phyloP scores from a whole-genome alignment of 1,140 invertebrate genomes.

The Drosophila pectinifera region DNA sequence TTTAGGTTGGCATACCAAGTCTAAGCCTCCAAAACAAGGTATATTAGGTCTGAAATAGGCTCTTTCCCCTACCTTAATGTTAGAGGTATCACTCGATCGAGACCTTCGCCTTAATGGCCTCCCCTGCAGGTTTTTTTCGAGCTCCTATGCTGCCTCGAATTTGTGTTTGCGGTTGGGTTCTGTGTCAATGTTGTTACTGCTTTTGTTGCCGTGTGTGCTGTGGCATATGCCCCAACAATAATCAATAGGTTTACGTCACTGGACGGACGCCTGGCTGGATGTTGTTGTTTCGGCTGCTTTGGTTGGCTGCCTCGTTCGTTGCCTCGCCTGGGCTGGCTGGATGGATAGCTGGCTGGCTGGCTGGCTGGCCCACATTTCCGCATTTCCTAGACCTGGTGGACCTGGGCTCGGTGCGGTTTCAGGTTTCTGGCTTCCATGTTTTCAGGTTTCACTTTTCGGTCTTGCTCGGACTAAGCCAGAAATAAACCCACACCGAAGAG shows the following conservation, averaged over 20 bases:
- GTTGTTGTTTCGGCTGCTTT: constrained; percentile 15
- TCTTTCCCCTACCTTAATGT: no score
- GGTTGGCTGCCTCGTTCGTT: constrained; percentile 16
- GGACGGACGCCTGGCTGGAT: constrained; percentile 25
- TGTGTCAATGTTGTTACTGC: constrained; percentile 44
- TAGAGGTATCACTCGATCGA: background rate
- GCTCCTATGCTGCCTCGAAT: constrained; percentile 51
- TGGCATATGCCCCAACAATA: constrained; percentile 69
- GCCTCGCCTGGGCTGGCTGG: no score
- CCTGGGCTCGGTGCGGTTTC: constrained; percentile 19
- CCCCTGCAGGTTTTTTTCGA: constrained; percentile 6
- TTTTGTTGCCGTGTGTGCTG: constrained; percentile 15
- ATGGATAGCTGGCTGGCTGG: no score
- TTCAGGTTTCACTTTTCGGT: constrained; percentile 50
- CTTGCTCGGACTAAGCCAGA: constrained; percentile 35
- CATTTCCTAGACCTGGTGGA: constrained; percentile 26
- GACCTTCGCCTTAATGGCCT: background rate
- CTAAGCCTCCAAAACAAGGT: no score
- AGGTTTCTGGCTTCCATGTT: constrained; percentile 38
- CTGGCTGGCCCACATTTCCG: constrained; percentile 45
- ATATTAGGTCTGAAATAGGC: no score
- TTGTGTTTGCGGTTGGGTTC: constrained; percentile 56
- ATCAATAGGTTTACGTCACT: constrained; percentile 80
- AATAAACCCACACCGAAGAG: constrained; percentile 23
- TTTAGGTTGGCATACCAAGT: no score